These are phyloP conservation scores for Mormyrops attenuatus DNA, from an alignment of 2,797 vertebrate species.

Conservation along the genomic window DNA sequence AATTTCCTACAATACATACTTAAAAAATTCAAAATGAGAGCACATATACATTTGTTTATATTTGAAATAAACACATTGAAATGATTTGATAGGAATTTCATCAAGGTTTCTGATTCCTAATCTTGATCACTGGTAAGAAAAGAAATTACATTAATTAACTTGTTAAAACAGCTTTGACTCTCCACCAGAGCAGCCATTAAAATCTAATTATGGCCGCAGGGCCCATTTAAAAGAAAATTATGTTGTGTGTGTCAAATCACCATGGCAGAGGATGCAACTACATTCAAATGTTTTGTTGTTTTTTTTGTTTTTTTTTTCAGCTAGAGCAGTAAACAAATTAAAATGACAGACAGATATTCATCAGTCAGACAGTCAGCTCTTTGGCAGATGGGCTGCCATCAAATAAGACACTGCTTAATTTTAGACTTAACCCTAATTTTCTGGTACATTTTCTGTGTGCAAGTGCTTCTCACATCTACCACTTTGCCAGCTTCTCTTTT, in stretches of 20 bases:
- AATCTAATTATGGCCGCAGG: slow-evolving; percentile 20
- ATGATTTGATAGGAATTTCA: not conserved
- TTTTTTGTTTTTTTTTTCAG: not conserved
- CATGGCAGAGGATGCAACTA: not conserved
- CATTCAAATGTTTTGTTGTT: slow-evolving; percentile 1
- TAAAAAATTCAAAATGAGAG: not conserved
- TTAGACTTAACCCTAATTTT: not conserved
- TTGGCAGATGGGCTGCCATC: not conserved
- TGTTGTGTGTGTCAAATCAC: not conserved
- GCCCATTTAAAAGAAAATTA: not conserved
- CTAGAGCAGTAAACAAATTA: not conserved
- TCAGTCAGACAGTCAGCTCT: not conserved
- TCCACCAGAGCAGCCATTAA: slow-evolving; percentile 12
- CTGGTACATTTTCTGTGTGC: not conserved
- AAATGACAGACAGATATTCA: not conserved
- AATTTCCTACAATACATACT: not conserved
- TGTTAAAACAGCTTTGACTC: slow-evolving; percentile 7
- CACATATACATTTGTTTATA: not conserved
- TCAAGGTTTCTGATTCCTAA: not conserved
- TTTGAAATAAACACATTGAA: not conserved
- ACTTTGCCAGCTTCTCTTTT: not conserved
- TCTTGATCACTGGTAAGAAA: not conserved
- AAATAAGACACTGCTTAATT: slow-evolving; percentile 1
- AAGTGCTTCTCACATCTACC: not conserved
- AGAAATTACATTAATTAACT: slow-evolving; percentile 22